These are phyloP conservation scores for Zaprionus tsacasi DNA, from an alignment of 1,140 invertebrate species.

Conservation along the genomic window DNA sequence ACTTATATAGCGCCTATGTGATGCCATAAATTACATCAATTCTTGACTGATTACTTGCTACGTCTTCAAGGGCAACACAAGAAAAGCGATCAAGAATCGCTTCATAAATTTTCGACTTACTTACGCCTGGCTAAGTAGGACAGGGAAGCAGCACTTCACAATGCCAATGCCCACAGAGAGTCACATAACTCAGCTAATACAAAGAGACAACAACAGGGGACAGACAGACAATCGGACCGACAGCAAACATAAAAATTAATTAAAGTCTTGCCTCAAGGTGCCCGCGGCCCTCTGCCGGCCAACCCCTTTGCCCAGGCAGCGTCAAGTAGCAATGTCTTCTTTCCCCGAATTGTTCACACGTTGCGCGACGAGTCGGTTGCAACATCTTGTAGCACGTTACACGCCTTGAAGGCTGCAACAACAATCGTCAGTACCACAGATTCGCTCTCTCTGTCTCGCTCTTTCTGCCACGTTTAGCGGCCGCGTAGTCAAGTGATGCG, in stretches of 20 bases:
- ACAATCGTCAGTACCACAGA: slow-evolving; percentile 18
- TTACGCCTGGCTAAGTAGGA: slow-evolving; percentile 52
- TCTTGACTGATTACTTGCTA: slow-evolving; percentile 69
- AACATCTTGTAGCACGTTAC: slow-evolving; percentile 58
- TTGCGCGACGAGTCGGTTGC: slow-evolving; percentile 47
- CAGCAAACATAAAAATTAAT: slow-evolving; percentile 74
- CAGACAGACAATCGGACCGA: slow-evolving; percentile 8
- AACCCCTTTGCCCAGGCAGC: neutral
- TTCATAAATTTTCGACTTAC: slow-evolving; percentile 70
- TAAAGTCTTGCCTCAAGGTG: slow-evolving; percentile 51
- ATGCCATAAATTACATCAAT: slow-evolving; percentile 46
- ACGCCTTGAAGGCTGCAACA: slow-evolving; percentile 62
- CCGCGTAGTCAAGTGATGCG: slow-evolving; percentile 73
- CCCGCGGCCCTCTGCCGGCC: neutral
- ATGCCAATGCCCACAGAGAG: slow-evolving; percentile 63
- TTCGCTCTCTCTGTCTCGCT: slow-evolving; percentile 15
- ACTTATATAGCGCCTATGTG: neutral
- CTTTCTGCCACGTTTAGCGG: slow-evolving; percentile 33
- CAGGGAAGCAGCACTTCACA: slow-evolving; percentile 38
- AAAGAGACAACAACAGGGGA: slow-evolving; percentile 33
- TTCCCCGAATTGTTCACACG: slow-evolving; percentile 72
- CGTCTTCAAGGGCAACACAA: slow-evolving; percentile 13
- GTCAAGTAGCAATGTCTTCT: slow-evolving; percentile 67
- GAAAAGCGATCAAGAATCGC: slow-evolving; percentile 10
- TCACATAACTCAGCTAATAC: slow-evolving; percentile 67